These are phyloP conservation scores for Ailuropoda melanoleuca DNA, from an alignment of 2,113 vertebrate genomes.

Conservation along the genomic window DNA sequence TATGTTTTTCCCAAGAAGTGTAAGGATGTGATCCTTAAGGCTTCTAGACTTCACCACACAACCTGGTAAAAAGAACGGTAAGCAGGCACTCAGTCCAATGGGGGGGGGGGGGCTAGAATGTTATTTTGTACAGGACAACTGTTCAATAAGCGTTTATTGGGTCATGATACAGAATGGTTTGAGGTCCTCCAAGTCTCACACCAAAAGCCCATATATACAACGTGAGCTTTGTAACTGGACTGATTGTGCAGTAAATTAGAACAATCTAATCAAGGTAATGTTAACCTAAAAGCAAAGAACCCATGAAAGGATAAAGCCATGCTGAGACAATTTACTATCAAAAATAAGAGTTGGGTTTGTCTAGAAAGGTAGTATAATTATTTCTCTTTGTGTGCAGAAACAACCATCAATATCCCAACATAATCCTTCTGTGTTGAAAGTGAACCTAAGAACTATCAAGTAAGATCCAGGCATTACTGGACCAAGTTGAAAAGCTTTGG, in stretches of 20 bases:
- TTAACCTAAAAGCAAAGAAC: neutral
- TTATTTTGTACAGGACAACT: neutral
- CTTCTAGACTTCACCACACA: neutral
- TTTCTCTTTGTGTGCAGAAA: neutral
- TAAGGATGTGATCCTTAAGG: conserved; percentile 7
- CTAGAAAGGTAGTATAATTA: neutral
- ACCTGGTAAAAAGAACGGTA: conserved; percentile 31
- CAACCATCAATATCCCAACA: neutral
- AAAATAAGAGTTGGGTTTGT: conserved; percentile 1
- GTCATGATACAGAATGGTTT: neutral
- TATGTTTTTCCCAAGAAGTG: neutral
- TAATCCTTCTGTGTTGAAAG: neutral
- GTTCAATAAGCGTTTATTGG: neutral
- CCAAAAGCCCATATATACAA: neutral
- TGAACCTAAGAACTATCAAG: neutral
- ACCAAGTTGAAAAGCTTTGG: neutral
- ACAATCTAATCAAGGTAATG: neutral
- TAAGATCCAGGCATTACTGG: neutral
- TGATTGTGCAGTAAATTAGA: neutral
- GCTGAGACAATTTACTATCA: neutral
- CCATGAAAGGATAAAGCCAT: neutral
- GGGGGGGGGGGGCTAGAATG: neutral
- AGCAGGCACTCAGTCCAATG: neutral
- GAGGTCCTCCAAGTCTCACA: conserved; percentile 26
- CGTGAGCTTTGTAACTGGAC: neutral